A percentile compares a stretch with the other conserved stretches of the same genome.
Conservation (phyloP, 2,888 invertebrate species). For the Galerucella pusilla region DNA sequence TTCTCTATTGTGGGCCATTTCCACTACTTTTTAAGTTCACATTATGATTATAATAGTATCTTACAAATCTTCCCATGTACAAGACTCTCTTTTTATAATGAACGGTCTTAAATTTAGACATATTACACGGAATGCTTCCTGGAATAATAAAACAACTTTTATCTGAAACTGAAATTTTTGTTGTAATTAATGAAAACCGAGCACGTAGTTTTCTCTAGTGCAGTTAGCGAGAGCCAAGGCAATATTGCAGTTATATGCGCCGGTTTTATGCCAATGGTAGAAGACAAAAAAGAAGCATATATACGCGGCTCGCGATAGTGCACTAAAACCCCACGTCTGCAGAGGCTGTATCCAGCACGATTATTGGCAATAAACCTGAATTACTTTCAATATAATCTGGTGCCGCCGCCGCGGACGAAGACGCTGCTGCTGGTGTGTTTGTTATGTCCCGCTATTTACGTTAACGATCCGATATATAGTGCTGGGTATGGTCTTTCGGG, state of each 20-base stretch:
- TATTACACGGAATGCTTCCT: not conserved
- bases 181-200: constrained; percentile 33
- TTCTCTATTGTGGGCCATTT: too few species aligned
- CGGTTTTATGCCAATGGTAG: constrained; percentile 30
- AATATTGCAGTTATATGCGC: constrained; percentile 30
- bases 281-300: constrained; percentile 37
- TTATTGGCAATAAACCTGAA: constrained; percentile 63
- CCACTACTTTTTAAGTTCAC: too few species aligned
- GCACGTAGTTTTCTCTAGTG: constrained; percentile 21
- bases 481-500: constrained; percentile 25
- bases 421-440: constrained; percentile 47
- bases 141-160: constrained; percentile 23
- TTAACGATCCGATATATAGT: constrained; percentile 38
- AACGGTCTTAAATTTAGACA: not conserved
- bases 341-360: constrained; percentile 58
- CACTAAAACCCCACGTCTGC: constrained; percentile 55
- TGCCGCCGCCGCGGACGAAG: constrained; percentile 25
- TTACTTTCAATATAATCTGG: constrained; percentile 62
- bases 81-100: too few species aligned
- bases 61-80: too few species aligned
- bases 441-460: constrained; percentile 51
- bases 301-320: constrained; percentile 45
- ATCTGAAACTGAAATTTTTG: constrained; percentile 23
- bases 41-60: too few species aligned
- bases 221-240: constrained; percentile 20